Evolutionary conservation across 2,113 vertebrate species (phyloP), one percentile per base, ranked within the genome.

Genomic region (Chaetops frenatus): DNA sequence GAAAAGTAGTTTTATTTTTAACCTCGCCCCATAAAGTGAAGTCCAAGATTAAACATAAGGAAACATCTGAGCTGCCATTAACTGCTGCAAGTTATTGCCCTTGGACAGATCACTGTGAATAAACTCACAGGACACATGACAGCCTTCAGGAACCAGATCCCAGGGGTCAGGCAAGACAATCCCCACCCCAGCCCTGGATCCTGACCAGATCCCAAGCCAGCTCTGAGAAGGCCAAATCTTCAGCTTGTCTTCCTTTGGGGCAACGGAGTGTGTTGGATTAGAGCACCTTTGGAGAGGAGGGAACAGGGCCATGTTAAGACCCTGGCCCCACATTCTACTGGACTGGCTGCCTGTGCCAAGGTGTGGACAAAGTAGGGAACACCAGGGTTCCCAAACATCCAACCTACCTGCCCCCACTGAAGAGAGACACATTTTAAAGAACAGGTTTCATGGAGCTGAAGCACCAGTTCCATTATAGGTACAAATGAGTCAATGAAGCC

Each of bases 221-320:
- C 10, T 79, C 54, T 22, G 45, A 85, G 28, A 51, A 18, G 14
- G 22, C 9, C 54, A 69, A 3, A 87, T 21, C 56, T 56, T 42
- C 53, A 76, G 33, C 51, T 67, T 29, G 15, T 25, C 44, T 31
- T 22, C 42, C 25, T 18, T 29, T 3, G 9, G 20, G 27, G 27
- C 50, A 82, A 65, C 1, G 1, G 50, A 88, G 19, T 0, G 0
- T 24, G 44, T 16, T 40, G 57, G 51, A 38, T 42, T 27, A 35
- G 19, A 29, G 65, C 51, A 33, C 1, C 70, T 62, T 36, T 15
- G 18, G 53, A 40, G 44, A 42, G 23, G 48, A 0, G 6, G 54
- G 31, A 80, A 64, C 36, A 69, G 77, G 17, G 31, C n/a, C 4
- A 1, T 1, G 18, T 22, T 31, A 19, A 0, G 1, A 62, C 17